Evolutionary conservation across 2,888 invertebrate genomes (phyloP), one percentile per base, ranked within the genome.

Genomic region (Melangyna quadrimaculata): DNA sequence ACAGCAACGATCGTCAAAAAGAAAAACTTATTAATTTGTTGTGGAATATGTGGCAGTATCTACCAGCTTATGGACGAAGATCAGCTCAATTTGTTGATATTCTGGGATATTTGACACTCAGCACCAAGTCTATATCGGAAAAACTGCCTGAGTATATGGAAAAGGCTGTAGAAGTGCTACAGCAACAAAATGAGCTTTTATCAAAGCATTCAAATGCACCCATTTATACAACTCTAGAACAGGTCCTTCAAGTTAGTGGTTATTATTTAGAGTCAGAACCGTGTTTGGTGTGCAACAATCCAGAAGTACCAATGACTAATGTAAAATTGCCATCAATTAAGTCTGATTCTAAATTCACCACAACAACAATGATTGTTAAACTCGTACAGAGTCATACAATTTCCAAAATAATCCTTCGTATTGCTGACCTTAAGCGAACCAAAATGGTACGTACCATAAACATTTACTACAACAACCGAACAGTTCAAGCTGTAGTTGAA

Each of bases 381-480:
- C 93, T 99, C 87, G 95, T 98, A 51, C 97, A 97, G 88, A 98
- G 98, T 90, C 98, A 99, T 91, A 98, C 97, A 88, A 98, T 99
- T 88, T 97, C 98, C 89, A 97, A 98, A 90, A 97, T 99, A 88
- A 96, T 96, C 43, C 94, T 99, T 51, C 95, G 98, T 75, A 97
- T 99, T 89, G 97, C 97, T 9, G 99, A 99, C 92, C 94, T 99
- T 87, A 99, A 99, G 92, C 95, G 98, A 82, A 97, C 97, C 74
- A 98, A 99, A 94, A 99, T 99, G 98, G 98, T 99, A 74, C 95
- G 98, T 84, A 97, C 97, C 1, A 96, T 99, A 90, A 98, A 98
- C 92, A 96, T 99, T 89, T 99, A 97, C 93, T 99, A 99, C 93
- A 99, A 98, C 92, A 98, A 98, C 91, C 95, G 98, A 73, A 96